Evolutionary conservation across 1,140 invertebrate genomes (phyloP).

Genomic region (Propsilocerus akamusi): DNA sequence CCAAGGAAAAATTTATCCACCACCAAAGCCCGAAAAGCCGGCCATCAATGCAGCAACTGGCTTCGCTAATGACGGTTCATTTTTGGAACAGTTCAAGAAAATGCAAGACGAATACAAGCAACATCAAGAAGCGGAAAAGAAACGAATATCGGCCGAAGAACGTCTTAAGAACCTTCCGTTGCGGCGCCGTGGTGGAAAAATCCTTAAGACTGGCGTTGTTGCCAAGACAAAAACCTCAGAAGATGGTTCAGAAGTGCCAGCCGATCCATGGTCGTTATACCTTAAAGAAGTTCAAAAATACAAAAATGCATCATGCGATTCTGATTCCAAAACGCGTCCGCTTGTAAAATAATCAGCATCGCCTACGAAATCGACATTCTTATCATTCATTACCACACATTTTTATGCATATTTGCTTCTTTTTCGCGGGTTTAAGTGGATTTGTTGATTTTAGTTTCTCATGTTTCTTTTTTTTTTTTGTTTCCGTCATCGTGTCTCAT

Average conservation of each 20-base stretch:
- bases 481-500: not conserved
- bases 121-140: conserved; percentile 11
- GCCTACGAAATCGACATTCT: not conserved
- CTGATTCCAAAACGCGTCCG: conserved; percentile 77
- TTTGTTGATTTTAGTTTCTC: not conserved
- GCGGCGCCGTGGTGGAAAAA: conserved; percentile 65
- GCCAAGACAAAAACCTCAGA: conserved; percentile 57
- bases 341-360: conserved; percentile 56
- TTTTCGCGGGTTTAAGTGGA: no score
- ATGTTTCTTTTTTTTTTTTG: not conserved
- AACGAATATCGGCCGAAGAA: not conserved
- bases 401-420: conserved; percentile 2
- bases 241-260: conserved; percentile 42
- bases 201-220: conserved; percentile 75
- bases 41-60: conserved; percentile 24
- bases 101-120: conserved; percentile 45
- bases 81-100: conserved; percentile 77
- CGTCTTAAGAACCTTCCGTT: conserved; percentile 35
- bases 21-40: conserved; percentile 14
- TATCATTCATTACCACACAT: not conserved
- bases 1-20: conserved; percentile 23
- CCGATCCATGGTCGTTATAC: conserved; percentile 82
- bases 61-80: conserved; percentile 72
- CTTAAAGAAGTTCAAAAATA: conserved; percentile 87
- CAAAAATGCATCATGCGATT: conserved; percentile 70